Base-by-base conservation (phyloP, 1,140 invertebrate genomes). In the Calosoma granatense region DNA sequence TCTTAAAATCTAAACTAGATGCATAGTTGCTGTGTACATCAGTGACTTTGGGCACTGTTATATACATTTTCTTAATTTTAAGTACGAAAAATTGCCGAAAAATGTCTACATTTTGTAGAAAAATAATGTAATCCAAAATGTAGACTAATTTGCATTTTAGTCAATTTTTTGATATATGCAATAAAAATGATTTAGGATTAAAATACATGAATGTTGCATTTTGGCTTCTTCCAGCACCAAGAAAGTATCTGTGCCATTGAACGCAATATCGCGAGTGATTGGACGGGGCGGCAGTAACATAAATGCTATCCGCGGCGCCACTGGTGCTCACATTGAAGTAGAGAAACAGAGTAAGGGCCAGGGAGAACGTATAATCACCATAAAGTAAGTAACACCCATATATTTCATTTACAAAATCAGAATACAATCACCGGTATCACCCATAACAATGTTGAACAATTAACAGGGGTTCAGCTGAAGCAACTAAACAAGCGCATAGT, bases 281-380 rank as follows among this genome's bases (percentile, higher is more conserved):
- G 95, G 95, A 1, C 83, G 94, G 65, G 94, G 89, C 17, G 95
- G 94, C 19, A 93, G 88, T 73, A 97, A 97, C 75, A 97, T 98
- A 62, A 98, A 97, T 77, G 90, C 94, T 3, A 97, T 98, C 66
- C 78, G 95, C 59, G 87, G 89, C 59, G 87, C 91, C 20, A 97
- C 94, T 14, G 92, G 93, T 53, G 95, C 95, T 2, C 92, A 97
- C 68, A 97, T 98, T 67, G 95, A 98, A 75, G 92, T 98, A 1
- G 95, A 98, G 70, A 98, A 97, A 70, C 92, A 95, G 74, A 86
- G 85, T 67, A 96, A 96, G 78, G 90, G 89, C 11, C 90, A 93
- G 74, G 90, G 89, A 22, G 95, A 97, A 72, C 78, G 94, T 65
- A 89, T 88, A 63, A 94, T 98, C 58, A 95, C 93, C 12, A 96